Base-by-base conservation (phyloP, 2,888 invertebrate genomes). In the Drosophila basisetae region DNA sequence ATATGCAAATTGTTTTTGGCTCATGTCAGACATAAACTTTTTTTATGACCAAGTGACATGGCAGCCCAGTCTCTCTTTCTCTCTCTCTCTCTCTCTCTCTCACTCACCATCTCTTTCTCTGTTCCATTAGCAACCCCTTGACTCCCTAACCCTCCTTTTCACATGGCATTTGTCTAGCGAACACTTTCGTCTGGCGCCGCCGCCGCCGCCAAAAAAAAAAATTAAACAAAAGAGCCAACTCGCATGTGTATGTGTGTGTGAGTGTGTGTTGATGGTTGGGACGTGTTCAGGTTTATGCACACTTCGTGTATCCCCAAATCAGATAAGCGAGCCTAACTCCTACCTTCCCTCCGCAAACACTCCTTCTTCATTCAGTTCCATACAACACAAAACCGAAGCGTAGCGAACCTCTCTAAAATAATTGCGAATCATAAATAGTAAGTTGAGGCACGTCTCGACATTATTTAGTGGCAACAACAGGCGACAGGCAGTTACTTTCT, bases 1-100 rank as follows among this genome's bases (percentile, higher is more conserved):
- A 90, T 92, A 92, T 92, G 92, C 91, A 92, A 92, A 92, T 92
- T 92, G 91, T 92, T 92, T 92, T 90, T 80, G 91, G 84, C 91
- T 91, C 92, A 92, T 92, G 92, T 92, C 91, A 92, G 92, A 91
- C 91, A 84, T 88, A 83, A 91, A 92, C 83, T 89, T 86, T 89
- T 86, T 92, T 92, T 92, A 92, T 91, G 89, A 83, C 92, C 91
- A 82, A 91, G 86, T 92, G 92, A 92, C 92, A 92, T 92, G 92
- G 89, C 88, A 88, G 64, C 77, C 84, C 73, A 90, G 78, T 76
- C 62, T n/a, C 50, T 6, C 22, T 2, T 18, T 31, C 31, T 69
- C 56, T 18, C 30, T 9, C n/a, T 1, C 35, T 22, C 13, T 13
- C 25, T 37, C 13, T 69, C 53, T 18, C 35, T 9, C 16, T 1